Percentiles rank a stretch among this genome's conserved stretches.
Evolutionary conservation across 2,113 vertebrate genomes (phyloP).

Genomic region (Stomatorhinus ivindoensis): DNA sequence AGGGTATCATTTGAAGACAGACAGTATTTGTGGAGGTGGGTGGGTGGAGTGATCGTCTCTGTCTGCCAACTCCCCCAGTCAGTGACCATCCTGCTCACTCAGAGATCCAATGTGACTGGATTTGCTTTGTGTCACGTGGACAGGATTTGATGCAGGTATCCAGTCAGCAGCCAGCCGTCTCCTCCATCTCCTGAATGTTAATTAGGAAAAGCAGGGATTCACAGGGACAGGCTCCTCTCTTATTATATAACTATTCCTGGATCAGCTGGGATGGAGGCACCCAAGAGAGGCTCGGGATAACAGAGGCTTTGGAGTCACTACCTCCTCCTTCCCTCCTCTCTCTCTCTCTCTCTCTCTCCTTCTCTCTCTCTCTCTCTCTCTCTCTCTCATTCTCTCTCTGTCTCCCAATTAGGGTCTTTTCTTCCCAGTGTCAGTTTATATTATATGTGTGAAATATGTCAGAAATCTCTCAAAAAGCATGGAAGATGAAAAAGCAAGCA

Average conservation of each 20-base stretch:
- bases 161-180: background rate
- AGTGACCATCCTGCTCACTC: background rate
- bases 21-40: background rate
- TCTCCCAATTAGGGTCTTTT: background rate
- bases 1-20: background rate
- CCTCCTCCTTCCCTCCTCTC: background rate
- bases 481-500: background rate
- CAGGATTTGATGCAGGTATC: background rate
- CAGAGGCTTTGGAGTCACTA: background rate
- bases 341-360: background rate
- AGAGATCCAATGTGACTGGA: background rate
- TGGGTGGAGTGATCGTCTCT: background rate
- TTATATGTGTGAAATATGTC: background rate
- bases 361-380: background rate
- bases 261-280: background rate
- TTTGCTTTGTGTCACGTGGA: background rate
- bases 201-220: background rate
- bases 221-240: background rate
- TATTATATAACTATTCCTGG: background rate
- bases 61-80: background rate
- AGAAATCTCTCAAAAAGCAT: background rate
- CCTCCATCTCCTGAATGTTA: background rate
- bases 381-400: background rate
- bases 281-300: background rate
- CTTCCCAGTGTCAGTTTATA: background rate